Conservation (phyloP, 2,113 vertebrate species). For the Xenus cinereus region DNA sequence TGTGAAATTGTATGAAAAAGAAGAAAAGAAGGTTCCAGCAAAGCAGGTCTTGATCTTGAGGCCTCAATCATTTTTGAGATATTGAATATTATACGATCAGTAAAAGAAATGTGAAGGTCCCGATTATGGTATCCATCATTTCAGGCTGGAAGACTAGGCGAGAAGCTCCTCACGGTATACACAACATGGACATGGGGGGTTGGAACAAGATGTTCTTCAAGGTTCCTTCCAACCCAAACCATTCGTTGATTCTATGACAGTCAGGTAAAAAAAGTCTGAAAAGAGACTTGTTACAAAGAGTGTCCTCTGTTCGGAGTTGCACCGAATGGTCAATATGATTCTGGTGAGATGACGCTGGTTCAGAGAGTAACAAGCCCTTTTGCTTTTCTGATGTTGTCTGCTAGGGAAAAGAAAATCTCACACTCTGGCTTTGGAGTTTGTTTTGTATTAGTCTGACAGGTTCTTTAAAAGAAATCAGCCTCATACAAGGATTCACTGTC, state of each 20-base stretch:
- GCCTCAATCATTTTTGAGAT: not conserved
- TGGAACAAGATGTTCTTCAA: not conserved
- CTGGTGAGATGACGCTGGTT: not conserved
- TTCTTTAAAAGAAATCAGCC: not conserved
- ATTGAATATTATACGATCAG: rapidly evolving
- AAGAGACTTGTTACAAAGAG: not conserved
- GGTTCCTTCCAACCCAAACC: not conserved
- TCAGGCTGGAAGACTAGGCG: not conserved
- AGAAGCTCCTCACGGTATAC: not conserved
- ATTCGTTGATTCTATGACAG: not conserved
- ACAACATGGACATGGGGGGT: not conserved
- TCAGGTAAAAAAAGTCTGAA: not conserved
- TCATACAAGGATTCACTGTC: not conserved
- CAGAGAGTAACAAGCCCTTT: not conserved
- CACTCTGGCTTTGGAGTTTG: not conserved
- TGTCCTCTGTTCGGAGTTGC: not conserved
- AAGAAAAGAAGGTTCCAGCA: not conserved
- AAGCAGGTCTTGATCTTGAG: not conserved
- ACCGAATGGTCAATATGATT: not conserved
- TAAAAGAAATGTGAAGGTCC: not conserved
- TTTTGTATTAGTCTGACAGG: not conserved
- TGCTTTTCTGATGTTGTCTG: not conserved
- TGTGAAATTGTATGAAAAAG: not conserved
- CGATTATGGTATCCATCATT: not conserved
- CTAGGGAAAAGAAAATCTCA: not conserved